These are phyloP conservation scores for Thamnophis elegans DNA, from an alignment of 2,797 vertebrate genomes.

Conservation along the genomic window DNA sequence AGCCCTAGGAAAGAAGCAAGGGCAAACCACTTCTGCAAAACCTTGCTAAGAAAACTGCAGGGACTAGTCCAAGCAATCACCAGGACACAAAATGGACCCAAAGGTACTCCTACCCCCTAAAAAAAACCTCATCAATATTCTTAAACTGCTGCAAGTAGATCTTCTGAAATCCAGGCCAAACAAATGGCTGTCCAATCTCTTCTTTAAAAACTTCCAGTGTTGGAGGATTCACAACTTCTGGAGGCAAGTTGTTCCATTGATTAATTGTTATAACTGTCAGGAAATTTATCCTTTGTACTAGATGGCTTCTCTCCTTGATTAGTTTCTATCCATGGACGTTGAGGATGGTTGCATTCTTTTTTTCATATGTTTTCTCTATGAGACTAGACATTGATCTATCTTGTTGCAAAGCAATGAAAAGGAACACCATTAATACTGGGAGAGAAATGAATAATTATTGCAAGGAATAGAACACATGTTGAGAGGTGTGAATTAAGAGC, in stretches of 20 bases:
- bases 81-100: neutral
- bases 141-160: neutral
- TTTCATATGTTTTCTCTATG: neutral
- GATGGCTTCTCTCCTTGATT: neutral
- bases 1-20: neutral
- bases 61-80: neutral
- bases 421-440: constrained; percentile 10
- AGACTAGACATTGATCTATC: neutral
- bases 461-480: neutral
- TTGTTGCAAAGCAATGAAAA: constrained; percentile 6
- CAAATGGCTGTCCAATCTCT: neutral
- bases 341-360: neutral
- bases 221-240: neutral
- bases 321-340: neutral
- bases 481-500: constrained; percentile 17
- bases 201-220: neutral
- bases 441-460: constrained; percentile 27
- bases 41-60: neutral
- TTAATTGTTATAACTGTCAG: neutral
- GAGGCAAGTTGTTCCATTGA: neutral
- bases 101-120: neutral
- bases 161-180: neutral
- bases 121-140: neutral
- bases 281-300: neutral
- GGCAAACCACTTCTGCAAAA: neutral